A percentile compares a stretch with the other conserved stretches of the same genome.
Evolutionary conservation across 1,140 invertebrate species (phyloP).

Genomic region (Bombus impatiens): DNA sequence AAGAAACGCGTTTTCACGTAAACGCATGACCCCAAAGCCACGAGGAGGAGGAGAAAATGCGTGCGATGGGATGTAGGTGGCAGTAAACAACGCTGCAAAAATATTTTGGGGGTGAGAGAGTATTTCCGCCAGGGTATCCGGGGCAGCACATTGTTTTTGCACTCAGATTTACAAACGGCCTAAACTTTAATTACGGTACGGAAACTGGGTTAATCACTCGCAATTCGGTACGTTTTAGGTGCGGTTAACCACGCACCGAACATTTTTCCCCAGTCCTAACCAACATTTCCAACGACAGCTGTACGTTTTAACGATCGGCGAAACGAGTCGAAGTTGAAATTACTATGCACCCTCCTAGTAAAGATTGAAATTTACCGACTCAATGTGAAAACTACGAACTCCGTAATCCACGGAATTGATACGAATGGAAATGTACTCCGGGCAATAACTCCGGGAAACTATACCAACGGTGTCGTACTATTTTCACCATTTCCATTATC

Average conservation of each 20-base stretch:
- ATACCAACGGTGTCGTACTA: neutral
- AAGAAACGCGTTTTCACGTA: neutral
- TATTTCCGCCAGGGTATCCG: neutral
- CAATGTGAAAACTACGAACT: neutral
- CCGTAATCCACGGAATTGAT: constrained; percentile 5
- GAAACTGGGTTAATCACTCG: constrained; percentile 43
- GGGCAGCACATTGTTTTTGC: neutral
- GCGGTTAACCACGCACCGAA: neutral
- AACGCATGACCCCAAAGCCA: neutral
- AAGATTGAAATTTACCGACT: constrained; percentile 23
- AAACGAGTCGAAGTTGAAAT: neutral
- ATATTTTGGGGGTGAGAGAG: neutral
- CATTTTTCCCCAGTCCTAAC: neutral
- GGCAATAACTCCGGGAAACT: neutral
- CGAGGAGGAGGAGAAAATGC: neutral
- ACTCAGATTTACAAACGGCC: constrained; percentile 14
- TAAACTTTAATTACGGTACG: constrained; percentile 35
- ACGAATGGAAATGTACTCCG: constrained; percentile 11
- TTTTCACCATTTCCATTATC: constrained; percentile 33
- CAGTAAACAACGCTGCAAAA: neutral
- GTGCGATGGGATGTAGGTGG: neutral
- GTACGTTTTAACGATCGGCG: constrained; percentile 1
- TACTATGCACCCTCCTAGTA: neutral
- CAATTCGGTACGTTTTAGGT: constrained; percentile 10
- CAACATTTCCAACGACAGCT: neutral